These are phyloP conservation scores for Micropterix aruncella DNA, from an alignment of 2,888 invertebrate genomes.

Conservation along the genomic window DNA sequence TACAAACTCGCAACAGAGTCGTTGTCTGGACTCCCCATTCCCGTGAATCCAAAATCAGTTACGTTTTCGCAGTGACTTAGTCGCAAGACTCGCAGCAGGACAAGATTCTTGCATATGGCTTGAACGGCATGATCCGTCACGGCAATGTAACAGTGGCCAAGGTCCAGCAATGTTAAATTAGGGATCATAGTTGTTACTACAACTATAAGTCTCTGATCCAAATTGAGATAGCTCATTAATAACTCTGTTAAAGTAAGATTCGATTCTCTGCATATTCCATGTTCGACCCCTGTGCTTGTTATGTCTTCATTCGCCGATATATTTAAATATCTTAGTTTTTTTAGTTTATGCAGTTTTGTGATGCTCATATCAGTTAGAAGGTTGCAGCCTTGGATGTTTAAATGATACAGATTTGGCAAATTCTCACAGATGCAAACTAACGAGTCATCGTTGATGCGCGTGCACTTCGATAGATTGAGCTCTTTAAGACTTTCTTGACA, in stretches of 20 bases:
- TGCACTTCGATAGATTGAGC: conserved; percentile 49
- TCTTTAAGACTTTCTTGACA: conserved; percentile 38
- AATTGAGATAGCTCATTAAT: conserved; percentile 41
- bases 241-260: conserved; percentile 37
- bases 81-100: conserved; percentile 41
- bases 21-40: conserved; percentile 38
- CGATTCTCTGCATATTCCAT: conserved; percentile 38
- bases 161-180: conserved; percentile 42
- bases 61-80: conserved; percentile 53
- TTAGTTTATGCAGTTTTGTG: conserved; percentile 35
- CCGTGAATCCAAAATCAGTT: conserved; percentile 57
- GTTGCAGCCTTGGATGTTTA: conserved; percentile 49
- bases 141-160: conserved; percentile 56
- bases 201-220: conserved; percentile 47
- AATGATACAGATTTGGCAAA: conserved; percentile 38
- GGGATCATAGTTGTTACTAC: conserved; percentile 42
- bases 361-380: conserved; percentile 49
- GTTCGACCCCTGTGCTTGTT: conserved; percentile 43
- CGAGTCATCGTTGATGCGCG: conserved; percentile 49
- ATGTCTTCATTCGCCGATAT: conserved; percentile 54
- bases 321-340: conserved; percentile 41
- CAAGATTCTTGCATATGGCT: conserved; percentile 48
- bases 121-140: conserved; percentile 55
- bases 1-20: conserved; percentile 18
- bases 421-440: conserved; percentile 43